Conservation (phyloP, 2,113 vertebrate genomes). For the Setophaga petechia region DNA sequence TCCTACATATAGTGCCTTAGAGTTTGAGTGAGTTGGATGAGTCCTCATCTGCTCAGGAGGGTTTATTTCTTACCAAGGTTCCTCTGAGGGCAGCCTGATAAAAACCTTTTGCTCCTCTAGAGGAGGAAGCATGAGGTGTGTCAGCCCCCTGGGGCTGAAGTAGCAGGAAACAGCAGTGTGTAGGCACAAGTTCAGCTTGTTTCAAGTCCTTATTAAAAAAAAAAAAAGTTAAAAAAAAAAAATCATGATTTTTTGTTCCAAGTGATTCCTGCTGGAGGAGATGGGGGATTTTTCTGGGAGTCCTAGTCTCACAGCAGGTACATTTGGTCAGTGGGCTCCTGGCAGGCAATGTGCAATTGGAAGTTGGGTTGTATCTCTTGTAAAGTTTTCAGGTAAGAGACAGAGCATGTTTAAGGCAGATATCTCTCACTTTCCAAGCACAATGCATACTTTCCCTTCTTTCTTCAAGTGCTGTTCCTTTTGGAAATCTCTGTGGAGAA, state of each 20-base stretch:
- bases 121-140: background rate
- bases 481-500: slow-evolving; percentile 37
- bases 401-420: background rate
- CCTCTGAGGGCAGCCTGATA: background rate
- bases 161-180: background rate
- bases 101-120: background rate
- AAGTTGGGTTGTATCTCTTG: background rate
- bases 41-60: background rate
- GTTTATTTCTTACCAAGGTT: background rate
- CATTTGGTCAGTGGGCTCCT: background rate
- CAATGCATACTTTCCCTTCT: slow-evolving; percentile 23
- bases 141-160: background rate
- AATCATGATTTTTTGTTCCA: background rate
- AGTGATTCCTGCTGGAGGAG: background rate
- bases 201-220: background rate
- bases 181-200: background rate
- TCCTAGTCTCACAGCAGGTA: background rate
- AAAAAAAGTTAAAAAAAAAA: no score
- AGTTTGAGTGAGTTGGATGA: background rate
- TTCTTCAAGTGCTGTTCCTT: slow-evolving; percentile 36
- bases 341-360: background rate
- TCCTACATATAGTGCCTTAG: background rate
- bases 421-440: slow-evolving; percentile 39
- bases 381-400: background rate
- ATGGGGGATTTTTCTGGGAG: background rate